A percentile compares a stretch with the other conserved stretches of the same genome.
Evolutionary conservation across 2,113 vertebrate genomes (phyloP).

Genomic region (Ranitomeya imitator): DNA sequence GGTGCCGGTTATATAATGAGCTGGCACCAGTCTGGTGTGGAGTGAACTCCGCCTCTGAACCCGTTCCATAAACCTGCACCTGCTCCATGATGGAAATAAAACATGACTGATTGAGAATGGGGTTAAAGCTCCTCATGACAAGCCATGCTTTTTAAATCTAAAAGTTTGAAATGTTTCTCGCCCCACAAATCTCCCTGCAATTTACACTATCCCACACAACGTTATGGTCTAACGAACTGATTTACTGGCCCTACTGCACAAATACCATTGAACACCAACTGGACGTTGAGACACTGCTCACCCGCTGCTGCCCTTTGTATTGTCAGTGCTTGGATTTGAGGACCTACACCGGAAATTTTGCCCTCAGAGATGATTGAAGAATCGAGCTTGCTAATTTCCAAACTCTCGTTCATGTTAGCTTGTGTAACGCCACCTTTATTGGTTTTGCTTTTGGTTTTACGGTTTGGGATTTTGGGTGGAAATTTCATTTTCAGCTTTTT

Average conservation of each 20-base stretch:
- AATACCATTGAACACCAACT: neutral
- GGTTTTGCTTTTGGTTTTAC: slow-evolving; percentile 97
- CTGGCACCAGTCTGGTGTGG: too few species aligned
- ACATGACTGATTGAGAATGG: too few species aligned
- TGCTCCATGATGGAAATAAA: too few species aligned
- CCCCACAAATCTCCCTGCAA: too few species aligned
- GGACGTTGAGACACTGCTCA: slow-evolving; percentile 61
- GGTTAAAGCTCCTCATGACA: too few species aligned
- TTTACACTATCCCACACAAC: too few species aligned
- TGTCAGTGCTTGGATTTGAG: slow-evolving; percentile 89
- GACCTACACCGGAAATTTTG: slow-evolving; percentile 81
- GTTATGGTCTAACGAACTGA: too few species aligned
- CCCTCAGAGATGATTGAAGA: slow-evolving; percentile 86
- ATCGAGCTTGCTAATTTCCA: slow-evolving; percentile 95
- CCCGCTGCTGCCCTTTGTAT: slow-evolving; percentile 94
- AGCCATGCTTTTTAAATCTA: too few species aligned
- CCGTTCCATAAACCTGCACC: too few species aligned
- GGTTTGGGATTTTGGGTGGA: slow-evolving; percentile 96
- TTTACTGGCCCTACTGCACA: neutral
- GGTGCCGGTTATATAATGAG: too few species aligned
- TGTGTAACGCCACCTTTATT: slow-evolving; percentile 89
- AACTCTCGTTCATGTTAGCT: slow-evolving; percentile 91
- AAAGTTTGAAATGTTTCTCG: too few species aligned
- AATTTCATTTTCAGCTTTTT: slow-evolving; percentile 99
- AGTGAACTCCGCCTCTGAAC: too few species aligned